These are phyloP conservation scores for Periophthalmus modestus DNA, from an alignment of 2,113 vertebrate species.

Conservation along the genomic window DNA sequence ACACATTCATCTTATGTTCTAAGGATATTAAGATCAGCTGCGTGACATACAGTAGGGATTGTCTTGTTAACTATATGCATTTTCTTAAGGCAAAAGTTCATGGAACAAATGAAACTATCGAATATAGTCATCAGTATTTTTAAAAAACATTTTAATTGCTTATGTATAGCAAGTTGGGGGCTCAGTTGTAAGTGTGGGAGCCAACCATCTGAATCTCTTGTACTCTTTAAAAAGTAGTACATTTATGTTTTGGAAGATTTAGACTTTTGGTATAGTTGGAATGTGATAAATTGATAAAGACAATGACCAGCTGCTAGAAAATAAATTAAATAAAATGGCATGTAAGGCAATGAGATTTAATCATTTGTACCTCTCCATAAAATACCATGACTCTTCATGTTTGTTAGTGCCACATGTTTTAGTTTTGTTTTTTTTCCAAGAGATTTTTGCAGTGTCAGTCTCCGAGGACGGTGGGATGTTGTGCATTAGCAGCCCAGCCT, in stretches of 20 bases:
- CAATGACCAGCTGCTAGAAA: too few relatives aligned
- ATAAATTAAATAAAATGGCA: neutral
- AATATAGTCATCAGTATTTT: too few relatives aligned
- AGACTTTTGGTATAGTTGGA: neutral
- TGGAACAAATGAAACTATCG: too few relatives aligned
- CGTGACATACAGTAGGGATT: too few relatives aligned
- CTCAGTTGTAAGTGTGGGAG: too few relatives aligned
- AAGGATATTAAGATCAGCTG: neutral
- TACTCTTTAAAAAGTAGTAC: too few relatives aligned
- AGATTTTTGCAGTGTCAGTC: slow-evolving; percentile 30
- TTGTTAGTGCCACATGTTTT: slow-evolving; percentile 34
- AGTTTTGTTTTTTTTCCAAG: neutral
- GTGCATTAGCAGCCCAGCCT: slow-evolving; percentile 62
- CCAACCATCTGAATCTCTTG: too few relatives aligned
- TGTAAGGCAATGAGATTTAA: neutral
- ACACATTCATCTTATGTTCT: neutral
- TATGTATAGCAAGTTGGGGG: too few relatives aligned
- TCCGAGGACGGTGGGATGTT: slow-evolving; percentile 50
- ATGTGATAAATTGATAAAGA: too few relatives aligned
- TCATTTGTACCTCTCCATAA: neutral
- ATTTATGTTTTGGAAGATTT: neutral
- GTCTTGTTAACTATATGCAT: neutral
- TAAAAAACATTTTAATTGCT: too few relatives aligned
- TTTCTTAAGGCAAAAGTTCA: too few relatives aligned
- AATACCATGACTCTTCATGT: slow-evolving; percentile 2